Base-by-base conservation (phyloP, 2,888 invertebrate species). In the Lamellibrachia columna region DNA sequence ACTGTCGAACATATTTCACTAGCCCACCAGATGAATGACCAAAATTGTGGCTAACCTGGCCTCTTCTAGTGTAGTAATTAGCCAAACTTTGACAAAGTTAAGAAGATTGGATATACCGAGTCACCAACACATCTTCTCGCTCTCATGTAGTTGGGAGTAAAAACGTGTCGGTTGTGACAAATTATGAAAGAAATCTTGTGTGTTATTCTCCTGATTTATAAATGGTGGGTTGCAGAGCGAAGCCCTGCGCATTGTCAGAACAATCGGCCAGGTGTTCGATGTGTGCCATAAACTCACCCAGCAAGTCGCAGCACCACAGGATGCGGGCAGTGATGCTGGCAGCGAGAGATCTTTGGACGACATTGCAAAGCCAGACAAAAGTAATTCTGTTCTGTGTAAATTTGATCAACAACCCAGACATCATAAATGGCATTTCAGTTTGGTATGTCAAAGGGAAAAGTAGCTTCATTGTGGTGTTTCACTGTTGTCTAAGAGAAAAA, bases 201-300 rank as follows among this genome's bases (percentile, higher is more conserved):
- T 6, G 75, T 75, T 75, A 15, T 6, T 22, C 0, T 75, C 15
- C 15, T 22, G 75, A 75, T 75, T 60, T 11, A 22, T 75, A 75
- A 75, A 75, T 92, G 95, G 95, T 95, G 95, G 94, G 94, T 97
- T 97, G 22, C 98, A 99, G 99, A 98, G 98, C 97, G 99, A 99
- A 97, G 99, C 99, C 60, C 99, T 99, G 99, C 98, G 98, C 95
- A 98, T 99, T 95, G 99, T 99, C 93, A 98, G 99, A 95, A 99
- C 99, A 8, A 98, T 99, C 95, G 99, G 99, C 91, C 99, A 99
- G 97, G 99, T 99, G 90, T 99, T 99, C 97, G 99, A 99, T 97
- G 99, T 99, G 96, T 99, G 99, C 97, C 99, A 99, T 97, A 99
- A 99, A 92, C 94, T 96, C 15, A 95, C 95, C 90, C 93, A 92